Evolutionary conservation across 2,113 vertebrate genomes (phyloP).

Genomic region (Hoplias malabaricus): DNA sequence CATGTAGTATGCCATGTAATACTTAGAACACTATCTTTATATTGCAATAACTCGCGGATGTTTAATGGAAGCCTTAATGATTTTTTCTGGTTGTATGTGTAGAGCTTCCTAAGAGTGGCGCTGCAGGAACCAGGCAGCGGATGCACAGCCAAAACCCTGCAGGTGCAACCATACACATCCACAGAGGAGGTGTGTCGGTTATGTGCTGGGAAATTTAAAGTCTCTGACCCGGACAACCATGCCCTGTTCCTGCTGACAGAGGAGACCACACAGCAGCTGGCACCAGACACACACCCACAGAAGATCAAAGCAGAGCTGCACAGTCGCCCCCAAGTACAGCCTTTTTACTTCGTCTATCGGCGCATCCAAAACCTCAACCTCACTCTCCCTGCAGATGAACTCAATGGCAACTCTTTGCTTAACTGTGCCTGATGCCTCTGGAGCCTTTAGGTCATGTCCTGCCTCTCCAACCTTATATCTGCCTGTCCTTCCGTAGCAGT

Average conservation of each 20-base stretch:
- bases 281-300: conserved; percentile 91
- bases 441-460: neutral
- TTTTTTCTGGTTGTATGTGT: conserved; percentile 49
- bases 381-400: conserved; percentile 6
- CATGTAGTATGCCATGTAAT: no score
- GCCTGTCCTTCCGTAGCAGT: conserved; percentile 27
- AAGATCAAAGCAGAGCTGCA: conserved; percentile 94
- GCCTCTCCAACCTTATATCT: conserved; percentile 24
- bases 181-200: conserved; percentile 91
- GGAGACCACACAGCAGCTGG: conserved; percentile 91
- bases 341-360: conserved; percentile 90
- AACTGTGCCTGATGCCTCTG: conserved; percentile 32
- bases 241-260: conserved; percentile 88
- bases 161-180: conserved; percentile 87
- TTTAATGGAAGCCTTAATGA: conserved; percentile 13
- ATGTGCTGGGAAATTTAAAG: conserved; percentile 88
- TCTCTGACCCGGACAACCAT: conserved; percentile 82
- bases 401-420: conserved; percentile 21
- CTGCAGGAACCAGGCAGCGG: conserved; percentile 85
- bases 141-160: conserved; percentile 92
- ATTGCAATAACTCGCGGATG: neutral
- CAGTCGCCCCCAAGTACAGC: conserved; percentile 78
- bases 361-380: conserved; percentile 70
- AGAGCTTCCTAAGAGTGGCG: conserved; percentile 97
- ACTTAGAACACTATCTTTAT: neutral